Evolutionary conservation across 92 coral and sea anemone genomes (phyloP).

Genomic region (Umimayanthus kanabou): DNA sequence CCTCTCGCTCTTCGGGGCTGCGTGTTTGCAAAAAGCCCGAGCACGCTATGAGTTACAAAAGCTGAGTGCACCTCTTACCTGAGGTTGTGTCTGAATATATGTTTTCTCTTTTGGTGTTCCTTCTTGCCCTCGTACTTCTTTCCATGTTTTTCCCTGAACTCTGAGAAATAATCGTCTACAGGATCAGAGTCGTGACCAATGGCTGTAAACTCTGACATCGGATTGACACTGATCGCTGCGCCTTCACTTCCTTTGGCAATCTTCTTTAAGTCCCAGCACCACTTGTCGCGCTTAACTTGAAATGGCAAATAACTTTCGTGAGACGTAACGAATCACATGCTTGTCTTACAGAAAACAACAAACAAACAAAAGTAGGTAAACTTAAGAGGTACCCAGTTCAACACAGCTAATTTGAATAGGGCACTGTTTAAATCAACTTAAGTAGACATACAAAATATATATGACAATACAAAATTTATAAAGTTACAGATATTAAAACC

Average conservation of each 20-base stretch:
- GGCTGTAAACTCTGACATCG: conserved; percentile 85
- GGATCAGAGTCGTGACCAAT: conserved; percentile 76
- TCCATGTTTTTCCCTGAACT: conserved; percentile 68
- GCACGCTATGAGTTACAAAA: too few relatives aligned
- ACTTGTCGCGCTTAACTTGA: conserved; percentile 76
- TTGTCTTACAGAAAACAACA: too few relatives aligned
- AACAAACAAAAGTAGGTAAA: too few relatives aligned
- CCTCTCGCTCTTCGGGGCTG: too few relatives aligned
- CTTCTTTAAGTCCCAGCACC: conserved; percentile 90
- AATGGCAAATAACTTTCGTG: neutral
- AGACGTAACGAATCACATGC: too few relatives aligned
- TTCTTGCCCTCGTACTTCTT: conserved; percentile 62
- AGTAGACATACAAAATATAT: too few relatives aligned
- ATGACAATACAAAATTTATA: too few relatives aligned
- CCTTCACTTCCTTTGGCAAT: conserved; percentile 60
- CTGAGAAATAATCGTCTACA: conserved; percentile 71
- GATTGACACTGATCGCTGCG: conserved; percentile 68
- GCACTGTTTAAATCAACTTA: too few relatives aligned
- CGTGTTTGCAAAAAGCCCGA: neutral
- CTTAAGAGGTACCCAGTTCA: too few relatives aligned
- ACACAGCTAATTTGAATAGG: too few relatives aligned
- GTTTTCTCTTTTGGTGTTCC: conserved; percentile 85
- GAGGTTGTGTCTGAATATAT: conserved; percentile 91
- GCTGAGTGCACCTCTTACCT: conserved; percentile 57
- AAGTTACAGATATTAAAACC: too few relatives aligned